phyloP scores from a whole-genome alignment of 1,140 invertebrate species.

The Pissodes strobi region DNA sequence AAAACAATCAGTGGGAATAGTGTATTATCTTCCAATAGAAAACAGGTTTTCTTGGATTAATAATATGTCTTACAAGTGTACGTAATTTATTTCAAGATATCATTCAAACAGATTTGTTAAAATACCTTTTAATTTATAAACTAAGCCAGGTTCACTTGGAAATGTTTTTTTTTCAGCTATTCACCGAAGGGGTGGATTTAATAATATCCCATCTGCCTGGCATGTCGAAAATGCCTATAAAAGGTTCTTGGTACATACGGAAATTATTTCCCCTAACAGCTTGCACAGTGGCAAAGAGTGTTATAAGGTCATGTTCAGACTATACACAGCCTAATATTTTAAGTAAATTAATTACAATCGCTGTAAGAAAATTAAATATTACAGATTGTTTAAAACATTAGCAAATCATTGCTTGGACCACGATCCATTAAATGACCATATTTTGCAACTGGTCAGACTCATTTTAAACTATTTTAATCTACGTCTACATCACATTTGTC shows the following conservation, averaged over 20 bases:
- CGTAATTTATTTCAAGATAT: neutral
- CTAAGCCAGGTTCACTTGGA: too few species aligned
- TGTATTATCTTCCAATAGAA: too few species aligned
- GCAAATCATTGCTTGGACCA: too few species aligned
- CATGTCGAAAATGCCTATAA: too few species aligned
- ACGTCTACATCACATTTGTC: too few species aligned
- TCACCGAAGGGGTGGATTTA: neutral
- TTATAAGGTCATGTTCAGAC: neutral
- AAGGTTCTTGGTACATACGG: too few species aligned
- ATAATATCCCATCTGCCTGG: neutral
- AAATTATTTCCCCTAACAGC: neutral
- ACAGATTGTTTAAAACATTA: too few species aligned
- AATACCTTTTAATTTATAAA: too few species aligned
- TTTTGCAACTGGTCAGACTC: too few species aligned
- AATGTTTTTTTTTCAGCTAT: neutral
- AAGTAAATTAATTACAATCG: neutral
- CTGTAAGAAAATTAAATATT: too few species aligned
- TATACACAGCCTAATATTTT: neutral
- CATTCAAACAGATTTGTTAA: neutral
- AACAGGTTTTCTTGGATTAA: too few species aligned
- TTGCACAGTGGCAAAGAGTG: neutral
- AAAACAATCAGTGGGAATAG: too few species aligned
- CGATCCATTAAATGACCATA: neutral
- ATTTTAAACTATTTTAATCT: neutral
- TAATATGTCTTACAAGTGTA: neutral